phyloP scores from a whole-genome alignment of 2,888 invertebrate species.

The Cotesia congregata region DNA sequence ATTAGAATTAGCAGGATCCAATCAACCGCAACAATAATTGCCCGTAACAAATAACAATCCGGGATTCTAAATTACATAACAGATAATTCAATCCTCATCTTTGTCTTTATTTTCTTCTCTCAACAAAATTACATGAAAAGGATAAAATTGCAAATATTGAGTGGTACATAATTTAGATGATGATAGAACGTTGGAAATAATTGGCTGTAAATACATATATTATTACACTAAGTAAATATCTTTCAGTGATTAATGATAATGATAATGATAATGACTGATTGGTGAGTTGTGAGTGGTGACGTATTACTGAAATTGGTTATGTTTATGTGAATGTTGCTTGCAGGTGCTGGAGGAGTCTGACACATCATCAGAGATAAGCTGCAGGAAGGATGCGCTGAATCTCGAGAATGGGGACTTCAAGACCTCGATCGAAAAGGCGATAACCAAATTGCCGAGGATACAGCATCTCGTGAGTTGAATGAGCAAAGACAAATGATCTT shows the following conservation, averaged over 20 bases:
- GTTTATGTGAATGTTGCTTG: slow-evolving; percentile 43
- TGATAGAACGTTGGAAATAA: too few species aligned
- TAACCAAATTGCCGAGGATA: slow-evolving; percentile 69
- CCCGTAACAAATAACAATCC: too few species aligned
- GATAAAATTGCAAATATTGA: too few species aligned
- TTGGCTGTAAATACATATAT: not conserved
- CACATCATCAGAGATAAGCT: slow-evolving; percentile 72
- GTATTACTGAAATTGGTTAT: not conserved
- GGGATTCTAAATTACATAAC: too few species aligned
- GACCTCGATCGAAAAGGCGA: slow-evolving; percentile 67
- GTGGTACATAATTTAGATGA: too few species aligned
- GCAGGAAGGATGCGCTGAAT: slow-evolving; percentile 68
- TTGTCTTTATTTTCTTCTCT: too few species aligned
- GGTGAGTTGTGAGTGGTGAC: not conserved
- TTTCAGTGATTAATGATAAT: not conserved
- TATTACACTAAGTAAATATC: not conserved
- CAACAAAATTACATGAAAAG: too few species aligned
- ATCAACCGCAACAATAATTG: too few species aligned
- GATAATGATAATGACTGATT: not conserved
- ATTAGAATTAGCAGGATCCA: too few species aligned
- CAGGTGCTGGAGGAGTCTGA: slow-evolving; percentile 72
- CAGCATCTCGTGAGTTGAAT: slow-evolving; percentile 65
- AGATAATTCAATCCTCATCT: too few species aligned
- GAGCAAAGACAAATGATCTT: slow-evolving; percentile 33
- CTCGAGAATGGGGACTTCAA: slow-evolving; percentile 68